Evolutionary conservation across 1,140 invertebrate species (phyloP), one percentile per base, ranked within the genome.

Genomic region (Scaptodrosophila lebanonensis): DNA sequence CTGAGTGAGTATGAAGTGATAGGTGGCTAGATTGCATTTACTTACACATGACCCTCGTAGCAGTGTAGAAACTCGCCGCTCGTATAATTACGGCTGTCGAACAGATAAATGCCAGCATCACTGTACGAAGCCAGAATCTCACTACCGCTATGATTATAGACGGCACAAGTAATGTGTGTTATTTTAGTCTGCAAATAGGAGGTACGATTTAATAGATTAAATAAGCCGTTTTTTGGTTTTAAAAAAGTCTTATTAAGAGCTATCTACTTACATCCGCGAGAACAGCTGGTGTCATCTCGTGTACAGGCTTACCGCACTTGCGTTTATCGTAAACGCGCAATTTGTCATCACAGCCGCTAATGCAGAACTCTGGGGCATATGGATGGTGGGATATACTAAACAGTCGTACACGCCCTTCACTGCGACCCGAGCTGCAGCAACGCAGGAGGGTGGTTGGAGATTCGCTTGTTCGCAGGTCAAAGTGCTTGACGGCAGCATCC

Each of bases 81-180:
- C 35, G 82, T 79, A 56, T 88, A 88, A 8, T 82, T 83, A 30
- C 87, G 88, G n/a, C 90, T 90, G 87, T 97, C 92, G 85, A 97
- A 98, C 15, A 97, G 87, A 88, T 97, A 98, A 68, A 99, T 95
- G 83, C 96, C 93, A 50, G 97, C 95, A 88, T 98, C 95, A 87
- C 95, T 97, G 86, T 97, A 98, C 0, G 95, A 95, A 2, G 93
- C 96, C 9, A 99, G 87, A 53, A 99, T 93, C 88, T 98, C 95
- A 52, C 91, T 90, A 32, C 97, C 96, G 87, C 95, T 94, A 87
- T 97, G 92, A 88, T 96, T 98, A 87, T 97, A 98, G 0, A 97
- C 91, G 18, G 94, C 94, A 84, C 93, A 95, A 3, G 96, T 98
- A 0, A 98, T 91, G 85, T 95, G 92, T 3, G 64, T 38, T 2